Percentiles rank a stretch among this genome's conserved stretches.
Evolutionary conservation across 1,140 invertebrate species (phyloP).

Genomic region (Pectinophora gossypiella): DNA sequence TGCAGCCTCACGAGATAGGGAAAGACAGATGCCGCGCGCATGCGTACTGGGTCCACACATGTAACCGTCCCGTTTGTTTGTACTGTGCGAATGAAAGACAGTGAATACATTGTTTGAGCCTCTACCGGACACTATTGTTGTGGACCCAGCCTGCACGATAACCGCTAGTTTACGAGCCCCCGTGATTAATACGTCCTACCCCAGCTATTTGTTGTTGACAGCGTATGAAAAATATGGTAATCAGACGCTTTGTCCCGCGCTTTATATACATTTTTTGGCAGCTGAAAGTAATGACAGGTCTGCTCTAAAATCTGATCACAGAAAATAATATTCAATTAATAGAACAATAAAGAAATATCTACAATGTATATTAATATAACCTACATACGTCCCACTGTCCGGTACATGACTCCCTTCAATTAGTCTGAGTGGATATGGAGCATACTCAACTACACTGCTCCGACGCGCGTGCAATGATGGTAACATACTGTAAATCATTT

Average conservation of each 20-base stretch:
- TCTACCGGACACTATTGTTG: conserved; percentile 51
- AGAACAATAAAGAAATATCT: no score
- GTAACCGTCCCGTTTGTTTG: conserved; percentile 8
- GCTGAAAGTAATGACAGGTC: no score
- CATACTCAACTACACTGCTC: no score
- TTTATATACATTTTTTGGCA: background rate
- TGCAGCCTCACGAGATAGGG: conserved; percentile 31
- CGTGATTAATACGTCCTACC: conserved; percentile 23
- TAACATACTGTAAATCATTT: no score
- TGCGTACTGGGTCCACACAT: conserved; percentile 44
- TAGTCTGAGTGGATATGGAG: no score
- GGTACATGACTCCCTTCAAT: no score
- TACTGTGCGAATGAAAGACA: background rate
- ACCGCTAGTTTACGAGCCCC: background rate
- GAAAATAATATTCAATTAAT: no score
- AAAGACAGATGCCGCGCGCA: conserved; percentile 69
- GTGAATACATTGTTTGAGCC: conserved; percentile 47
- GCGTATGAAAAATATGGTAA: conserved; percentile 3
- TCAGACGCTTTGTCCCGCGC: background rate
- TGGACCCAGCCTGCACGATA: conserved; percentile 12
- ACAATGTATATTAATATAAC: no score
- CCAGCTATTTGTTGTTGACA: background rate
- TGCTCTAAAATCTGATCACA: no score
- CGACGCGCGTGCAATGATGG: no score
- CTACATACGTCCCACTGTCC: no score